These are phyloP conservation scores for Salticus scenicus DNA, from an alignment of 2,888 invertebrate genomes.

Conservation along the genomic window DNA sequence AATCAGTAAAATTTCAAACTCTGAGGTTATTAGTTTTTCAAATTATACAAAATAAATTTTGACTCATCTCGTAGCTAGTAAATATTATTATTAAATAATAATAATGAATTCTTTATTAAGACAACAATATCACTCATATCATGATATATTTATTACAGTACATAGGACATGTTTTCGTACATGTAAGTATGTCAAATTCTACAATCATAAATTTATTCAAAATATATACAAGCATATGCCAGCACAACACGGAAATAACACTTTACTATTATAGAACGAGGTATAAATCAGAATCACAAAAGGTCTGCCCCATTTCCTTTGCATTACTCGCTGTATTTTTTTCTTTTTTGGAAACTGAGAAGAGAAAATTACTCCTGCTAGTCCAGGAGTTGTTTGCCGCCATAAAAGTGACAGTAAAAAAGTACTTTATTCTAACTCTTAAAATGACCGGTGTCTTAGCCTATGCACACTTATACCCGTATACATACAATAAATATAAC, in stretches of 20 bases:
- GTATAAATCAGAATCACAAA: constrained; percentile 53
- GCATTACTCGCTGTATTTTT: background rate
- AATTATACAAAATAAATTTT: no score
- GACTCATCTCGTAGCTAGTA: no score
- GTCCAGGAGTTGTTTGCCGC: constrained; percentile 52
- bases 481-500: constrained; percentile 18
- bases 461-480: constrained; percentile 17
- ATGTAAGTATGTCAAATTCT: constrained; percentile 1
- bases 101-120: no score
- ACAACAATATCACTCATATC: no score
- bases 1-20: no score
- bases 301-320: constrained; percentile 61
- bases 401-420: constrained; percentile 65
- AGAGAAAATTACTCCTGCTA: constrained; percentile 41
- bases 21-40: no score
- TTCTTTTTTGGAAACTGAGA: background rate
- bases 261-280: constrained; percentile 11
- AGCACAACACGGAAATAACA: constrained; percentile 50
- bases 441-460: constrained; percentile 28
- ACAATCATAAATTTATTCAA: background rate
- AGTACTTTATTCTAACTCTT: constrained; percentile 38
- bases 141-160: no score
- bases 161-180: background rate
- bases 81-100: no score
- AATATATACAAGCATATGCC: background rate